These are phyloP conservation scores for Rhabdomys dilectus DNA, from an alignment of 2,113 vertebrate genomes.

Conservation along the genomic window DNA sequence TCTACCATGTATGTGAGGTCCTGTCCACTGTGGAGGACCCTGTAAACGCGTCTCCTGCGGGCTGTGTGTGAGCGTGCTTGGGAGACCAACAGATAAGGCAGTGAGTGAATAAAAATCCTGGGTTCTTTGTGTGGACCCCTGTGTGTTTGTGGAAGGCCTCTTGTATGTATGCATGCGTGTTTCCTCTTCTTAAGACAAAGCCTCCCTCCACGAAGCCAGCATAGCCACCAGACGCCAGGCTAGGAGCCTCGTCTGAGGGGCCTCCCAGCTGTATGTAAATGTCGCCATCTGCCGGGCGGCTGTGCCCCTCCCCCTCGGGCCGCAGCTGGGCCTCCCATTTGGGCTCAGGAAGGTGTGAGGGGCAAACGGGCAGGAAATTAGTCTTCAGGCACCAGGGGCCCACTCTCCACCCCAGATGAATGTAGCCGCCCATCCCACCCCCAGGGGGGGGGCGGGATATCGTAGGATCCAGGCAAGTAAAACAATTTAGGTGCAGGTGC, in stretches of 20 bases:
- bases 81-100: background rate
- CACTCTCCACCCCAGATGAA: background rate
- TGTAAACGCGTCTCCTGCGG: background rate
- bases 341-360: slow-evolving; percentile 78
- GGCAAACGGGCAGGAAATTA: slow-evolving; percentile 80
- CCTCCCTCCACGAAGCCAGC: background rate
- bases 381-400: background rate
- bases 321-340: slow-evolving; percentile 74
- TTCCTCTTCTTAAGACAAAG: slow-evolving; percentile 59
- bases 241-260: background rate
- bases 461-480: background rate
- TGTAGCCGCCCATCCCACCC: background rate
- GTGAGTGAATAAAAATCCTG: background rate
- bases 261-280: slow-evolving; percentile 81
- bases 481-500: slow-evolving; percentile 52
- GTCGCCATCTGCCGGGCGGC: slow-evolving; percentile 75
- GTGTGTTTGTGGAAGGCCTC: background rate
- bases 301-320: slow-evolving; percentile 57
- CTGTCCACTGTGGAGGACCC: background rate
- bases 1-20: background rate
- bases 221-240: slow-evolving; percentile 8
- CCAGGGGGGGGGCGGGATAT: background rate
- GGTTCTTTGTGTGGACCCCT: slow-evolving; percentile 10
- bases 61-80: background rate
- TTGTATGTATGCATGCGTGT: background rate